phyloP scores from a whole-genome alignment of 2,113 vertebrate genomes.

The Poeciliopsis prolifica region DNA sequence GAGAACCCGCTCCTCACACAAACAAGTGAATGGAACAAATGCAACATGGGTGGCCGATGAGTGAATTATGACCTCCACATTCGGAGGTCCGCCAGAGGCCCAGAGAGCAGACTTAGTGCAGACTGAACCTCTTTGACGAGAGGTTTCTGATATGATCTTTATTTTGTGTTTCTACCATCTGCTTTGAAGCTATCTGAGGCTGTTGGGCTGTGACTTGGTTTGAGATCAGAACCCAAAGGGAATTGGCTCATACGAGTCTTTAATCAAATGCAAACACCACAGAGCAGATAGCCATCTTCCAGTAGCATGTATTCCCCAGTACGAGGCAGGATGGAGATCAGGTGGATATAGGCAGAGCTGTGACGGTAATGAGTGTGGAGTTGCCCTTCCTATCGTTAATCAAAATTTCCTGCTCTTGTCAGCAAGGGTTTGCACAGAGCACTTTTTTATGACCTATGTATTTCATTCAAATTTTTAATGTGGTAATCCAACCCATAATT shows the following conservation, averaged over 20 bases:
- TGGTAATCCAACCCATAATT: not conserved
- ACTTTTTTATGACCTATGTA: not conserved
- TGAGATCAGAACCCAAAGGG: conserved; percentile 20
- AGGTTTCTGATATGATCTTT: conserved; percentile 52
- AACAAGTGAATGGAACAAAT: conserved; percentile 32
- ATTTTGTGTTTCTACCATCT: conserved; percentile 44
- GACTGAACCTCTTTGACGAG: conserved; percentile 29
- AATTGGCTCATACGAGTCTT: conserved; percentile 34
- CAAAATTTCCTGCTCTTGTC: not conserved
- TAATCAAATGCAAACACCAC: conserved; percentile 63
- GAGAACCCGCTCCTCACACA: conserved; percentile 38
- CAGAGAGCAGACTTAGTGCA: conserved; percentile 39
- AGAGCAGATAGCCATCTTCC: conserved; percentile 59
- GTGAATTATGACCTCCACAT: not conserved
- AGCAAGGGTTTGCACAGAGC: not conserved
- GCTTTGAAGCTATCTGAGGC: conserved; percentile 33
- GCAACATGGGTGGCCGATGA: conserved; percentile 45
- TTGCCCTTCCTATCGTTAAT: not conserved
- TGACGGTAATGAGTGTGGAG: conserved; percentile 15
- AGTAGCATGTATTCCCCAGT: conserved; percentile 48
- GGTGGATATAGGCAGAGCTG: conserved; percentile 11
- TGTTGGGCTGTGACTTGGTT: conserved; percentile 25
- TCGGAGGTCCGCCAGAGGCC: conserved; percentile 7
- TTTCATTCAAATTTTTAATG: not conserved
- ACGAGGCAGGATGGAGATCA: conserved; percentile 34